Conservation (phyloP, 2,888 invertebrate species). For the Synergus umbraculus region DNA sequence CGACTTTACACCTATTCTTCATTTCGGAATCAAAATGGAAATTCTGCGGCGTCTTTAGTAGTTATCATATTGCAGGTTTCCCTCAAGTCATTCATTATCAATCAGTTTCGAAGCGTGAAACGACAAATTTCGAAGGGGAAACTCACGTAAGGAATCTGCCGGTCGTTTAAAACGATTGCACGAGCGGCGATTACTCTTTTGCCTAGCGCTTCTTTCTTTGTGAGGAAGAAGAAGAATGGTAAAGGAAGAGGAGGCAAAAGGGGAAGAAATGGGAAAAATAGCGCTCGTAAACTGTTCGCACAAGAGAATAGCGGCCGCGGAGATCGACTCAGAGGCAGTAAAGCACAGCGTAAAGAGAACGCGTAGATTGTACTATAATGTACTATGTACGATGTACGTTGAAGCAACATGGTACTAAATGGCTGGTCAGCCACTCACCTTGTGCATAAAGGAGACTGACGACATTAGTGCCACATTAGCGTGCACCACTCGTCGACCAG, state of each 20-base stretch:
- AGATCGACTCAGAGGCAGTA: conserved; percentile 52
- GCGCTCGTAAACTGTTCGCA: conserved; percentile 57
- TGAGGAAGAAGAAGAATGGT: conserved; percentile 5
- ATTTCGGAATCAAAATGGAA: not conserved
- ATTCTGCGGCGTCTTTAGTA: not conserved
- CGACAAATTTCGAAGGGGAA: conserved; percentile 9
- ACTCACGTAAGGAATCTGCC: conserved; percentile 5
- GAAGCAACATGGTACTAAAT: conserved; percentile 45
- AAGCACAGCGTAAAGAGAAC: conserved; percentile 43
- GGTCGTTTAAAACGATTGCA: conserved; percentile 21
- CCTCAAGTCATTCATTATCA: not conserved
- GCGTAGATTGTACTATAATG: conserved; percentile 60
- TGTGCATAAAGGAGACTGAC: conserved; percentile 60
- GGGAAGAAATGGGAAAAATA: conserved; percentile 49
- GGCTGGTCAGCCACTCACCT: conserved; percentile 49
- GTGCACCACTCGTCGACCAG: conserved; percentile 70
- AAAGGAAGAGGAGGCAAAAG: not conserved
- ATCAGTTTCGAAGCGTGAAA: conserved; percentile 5
- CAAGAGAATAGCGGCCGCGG: conserved; percentile 46
- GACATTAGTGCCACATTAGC: conserved; percentile 75
- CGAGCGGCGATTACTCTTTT: conserved; percentile 16
- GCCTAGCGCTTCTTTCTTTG: conserved; percentile 18
- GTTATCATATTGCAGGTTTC: not conserved
- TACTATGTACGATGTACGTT: conserved; percentile 49
- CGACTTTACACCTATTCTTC: too few relatives aligned